phyloP scores from a whole-genome alignment of 2,888 invertebrate species.

The Ashinkailepas kermadecensis region DNA sequence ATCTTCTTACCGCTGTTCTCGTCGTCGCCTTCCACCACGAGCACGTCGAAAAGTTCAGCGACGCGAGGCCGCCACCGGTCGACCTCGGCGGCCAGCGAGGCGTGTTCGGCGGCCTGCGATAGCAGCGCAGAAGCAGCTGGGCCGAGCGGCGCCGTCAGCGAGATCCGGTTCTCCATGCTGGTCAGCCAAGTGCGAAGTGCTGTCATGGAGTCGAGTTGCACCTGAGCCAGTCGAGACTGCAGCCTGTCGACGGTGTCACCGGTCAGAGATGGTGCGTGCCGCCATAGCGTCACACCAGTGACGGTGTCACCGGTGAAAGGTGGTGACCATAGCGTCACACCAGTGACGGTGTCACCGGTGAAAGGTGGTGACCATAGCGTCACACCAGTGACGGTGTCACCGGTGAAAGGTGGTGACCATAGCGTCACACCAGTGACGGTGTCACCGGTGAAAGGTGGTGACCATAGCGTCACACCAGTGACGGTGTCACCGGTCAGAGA shows the following conservation, averaged over 20 bases:
- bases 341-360: too few relatives aligned
- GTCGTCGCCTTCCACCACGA: constrained; percentile 13
- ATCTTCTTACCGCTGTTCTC: background rate
- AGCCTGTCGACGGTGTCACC: background rate
- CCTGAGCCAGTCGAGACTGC: constrained; percentile 10
- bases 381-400: too few relatives aligned
- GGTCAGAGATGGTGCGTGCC: too few relatives aligned
- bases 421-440: too few relatives aligned
- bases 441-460: too few relatives aligned
- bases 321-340: too few relatives aligned
- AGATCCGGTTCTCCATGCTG: constrained; percentile 18
- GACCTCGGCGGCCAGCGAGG: background rate
- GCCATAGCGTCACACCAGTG: too few relatives aligned
- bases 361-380: too few relatives aligned
- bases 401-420: too few relatives aligned
- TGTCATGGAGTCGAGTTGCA: background rate
- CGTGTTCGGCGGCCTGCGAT: background rate
- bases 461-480: too few relatives aligned
- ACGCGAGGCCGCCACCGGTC: background rate
- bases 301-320: too few relatives aligned
- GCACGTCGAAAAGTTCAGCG: constrained; percentile 20
- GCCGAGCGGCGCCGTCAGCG: constrained; percentile 8
- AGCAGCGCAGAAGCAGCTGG: background rate
- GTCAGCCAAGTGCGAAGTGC: constrained; percentile 16
- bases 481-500: too few relatives aligned